Conservation (phyloP, 2,113 vertebrate species). For the Bos javanicus region DNA sequence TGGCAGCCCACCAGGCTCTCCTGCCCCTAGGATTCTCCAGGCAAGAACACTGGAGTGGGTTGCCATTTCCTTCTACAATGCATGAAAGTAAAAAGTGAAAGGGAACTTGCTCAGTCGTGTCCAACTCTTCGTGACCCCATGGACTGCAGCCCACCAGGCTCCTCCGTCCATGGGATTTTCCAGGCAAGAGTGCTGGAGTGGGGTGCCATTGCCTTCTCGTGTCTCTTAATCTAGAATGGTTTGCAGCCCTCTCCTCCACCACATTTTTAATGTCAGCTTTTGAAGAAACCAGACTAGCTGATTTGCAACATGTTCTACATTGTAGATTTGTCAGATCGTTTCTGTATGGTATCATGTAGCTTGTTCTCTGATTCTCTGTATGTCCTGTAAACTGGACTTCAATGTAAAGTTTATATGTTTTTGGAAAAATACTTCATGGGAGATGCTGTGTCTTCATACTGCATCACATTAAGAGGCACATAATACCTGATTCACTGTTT, state of each 20-base stretch:
- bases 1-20: too few species aligned
- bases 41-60: too few species aligned
- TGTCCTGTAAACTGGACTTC: neutral
- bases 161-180: too few species aligned
- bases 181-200: too few species aligned
- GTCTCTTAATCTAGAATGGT: neutral
- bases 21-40: too few species aligned
- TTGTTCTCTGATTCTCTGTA: neutral
- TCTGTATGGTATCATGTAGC: neutral
- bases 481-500: neutral
- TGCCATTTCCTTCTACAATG: too few species aligned
- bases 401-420: neutral
- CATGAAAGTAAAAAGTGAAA: too few species aligned
- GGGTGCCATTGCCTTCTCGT: neutral
- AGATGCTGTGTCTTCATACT: neutral
- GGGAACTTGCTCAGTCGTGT: too few species aligned
- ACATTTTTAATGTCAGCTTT: neutral
- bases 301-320: neutral
- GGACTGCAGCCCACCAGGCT: too few species aligned
- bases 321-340: neutral
- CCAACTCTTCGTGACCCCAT: too few species aligned
- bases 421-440: neutral
- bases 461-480: neutral
- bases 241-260: neutral
- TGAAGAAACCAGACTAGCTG: neutral